These are phyloP conservation scores for Cydia amplana DNA, from an alignment of 1,140 invertebrate genomes.

Conservation along the genomic window DNA sequence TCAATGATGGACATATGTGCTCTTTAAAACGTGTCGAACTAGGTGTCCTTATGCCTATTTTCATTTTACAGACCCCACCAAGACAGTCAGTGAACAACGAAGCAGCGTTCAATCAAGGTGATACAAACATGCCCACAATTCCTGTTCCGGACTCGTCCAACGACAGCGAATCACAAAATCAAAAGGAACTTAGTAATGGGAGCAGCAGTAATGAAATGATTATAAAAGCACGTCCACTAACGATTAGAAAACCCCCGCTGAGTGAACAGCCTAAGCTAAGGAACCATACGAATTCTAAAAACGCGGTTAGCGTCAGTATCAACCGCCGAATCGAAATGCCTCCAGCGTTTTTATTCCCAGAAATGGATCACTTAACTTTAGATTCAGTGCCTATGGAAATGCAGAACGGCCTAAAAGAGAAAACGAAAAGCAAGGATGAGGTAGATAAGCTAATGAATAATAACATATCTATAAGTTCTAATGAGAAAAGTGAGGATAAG, in stretches of 20 bases:
- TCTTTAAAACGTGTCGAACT: neutral
- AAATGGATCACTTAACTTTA: conserved; percentile 80
- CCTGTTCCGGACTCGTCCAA: conserved; percentile 58
- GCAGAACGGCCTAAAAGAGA: conserved; percentile 64
- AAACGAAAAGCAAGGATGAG: conserved; percentile 66
- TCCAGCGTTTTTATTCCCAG: conserved; percentile 88
- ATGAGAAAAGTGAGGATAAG: conserved; percentile 76
- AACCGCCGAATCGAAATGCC: conserved; percentile 90
- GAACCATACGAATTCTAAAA: conserved; percentile 78
- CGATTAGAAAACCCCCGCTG: conserved; percentile 87
- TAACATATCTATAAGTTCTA: conserved; percentile 61
- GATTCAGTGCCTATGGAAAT: conserved; percentile 55
- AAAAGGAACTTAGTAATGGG: conserved; percentile 67
- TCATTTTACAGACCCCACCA: conserved; percentile 69
- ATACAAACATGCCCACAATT: conserved; percentile 54
- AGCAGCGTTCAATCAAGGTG: conserved; percentile 52
- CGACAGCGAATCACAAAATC: conserved; percentile 58
- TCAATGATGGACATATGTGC: neutral
- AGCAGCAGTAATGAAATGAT: conserved; percentile 80
- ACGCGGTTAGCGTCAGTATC: conserved; percentile 83
- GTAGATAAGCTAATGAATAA: conserved; percentile 68
- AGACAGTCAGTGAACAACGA: conserved; percentile 68
- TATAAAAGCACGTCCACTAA: conserved; percentile 89
- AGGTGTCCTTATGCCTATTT: neutral
- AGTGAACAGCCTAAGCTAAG: conserved; percentile 88